A percentile compares a stretch with the other conserved stretches of the same genome.
phyloP scores from a whole-genome alignment of 2,113 vertebrate species.

The Seriola rivoliana region DNA sequence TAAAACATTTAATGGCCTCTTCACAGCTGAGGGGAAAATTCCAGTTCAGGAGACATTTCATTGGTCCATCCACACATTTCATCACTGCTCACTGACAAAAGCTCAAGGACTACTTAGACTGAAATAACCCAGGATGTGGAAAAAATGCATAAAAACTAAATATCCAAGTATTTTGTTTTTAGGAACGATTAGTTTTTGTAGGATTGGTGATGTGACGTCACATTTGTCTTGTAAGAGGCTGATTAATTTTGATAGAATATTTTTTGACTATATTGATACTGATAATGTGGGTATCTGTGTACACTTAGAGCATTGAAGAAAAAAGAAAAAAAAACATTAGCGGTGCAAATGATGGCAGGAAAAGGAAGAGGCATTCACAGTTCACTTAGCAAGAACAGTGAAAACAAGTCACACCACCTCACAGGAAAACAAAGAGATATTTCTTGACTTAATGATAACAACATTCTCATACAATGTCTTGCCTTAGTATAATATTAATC shows the following conservation, averaged over 20 bases:
- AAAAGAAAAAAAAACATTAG: background rate
- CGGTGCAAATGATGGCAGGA: background rate
- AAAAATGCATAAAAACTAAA: background rate
- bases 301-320: background rate
- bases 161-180: background rate
- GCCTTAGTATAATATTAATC: background rate
- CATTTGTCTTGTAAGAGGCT: background rate
- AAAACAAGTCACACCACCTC: background rate
- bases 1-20: background rate
- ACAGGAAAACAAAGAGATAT: background rate
- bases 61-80: background rate
- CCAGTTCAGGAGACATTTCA: background rate
- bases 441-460: background rate
- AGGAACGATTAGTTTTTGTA: background rate
- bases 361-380: slow-evolving; percentile 15
- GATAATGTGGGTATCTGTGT: no score
- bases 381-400: background rate
- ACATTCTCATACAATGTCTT: background rate
- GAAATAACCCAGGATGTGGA: background rate
- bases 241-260: no score
- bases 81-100: background rate
- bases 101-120: background rate
- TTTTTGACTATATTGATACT: no score
- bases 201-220: background rate
- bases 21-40: background rate